A percentile compares a stretch with the other conserved stretches of the same genome.
These are phyloP conservation scores for Aplochiton taeniatus DNA, from an alignment of 2,797 vertebrate genomes.

Conservation along the genomic window DNA sequence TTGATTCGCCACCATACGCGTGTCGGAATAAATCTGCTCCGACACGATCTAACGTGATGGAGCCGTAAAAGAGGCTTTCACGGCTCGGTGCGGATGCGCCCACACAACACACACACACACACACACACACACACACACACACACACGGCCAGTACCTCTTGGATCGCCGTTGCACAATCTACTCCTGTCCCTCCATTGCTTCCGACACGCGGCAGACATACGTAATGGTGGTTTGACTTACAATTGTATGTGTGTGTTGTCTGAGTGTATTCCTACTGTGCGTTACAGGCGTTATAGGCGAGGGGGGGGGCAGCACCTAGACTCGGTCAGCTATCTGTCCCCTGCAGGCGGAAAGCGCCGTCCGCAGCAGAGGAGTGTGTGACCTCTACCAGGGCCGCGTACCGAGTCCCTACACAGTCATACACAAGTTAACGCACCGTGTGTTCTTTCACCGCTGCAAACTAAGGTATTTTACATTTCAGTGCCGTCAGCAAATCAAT, in stretches of 20 bases:
- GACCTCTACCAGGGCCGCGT: conserved; percentile 52
- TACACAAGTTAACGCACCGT: conserved; percentile 55
- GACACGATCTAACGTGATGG: conserved; percentile 35
- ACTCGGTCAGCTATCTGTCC: too few species aligned
- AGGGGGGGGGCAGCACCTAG: background rate
- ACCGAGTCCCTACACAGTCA: conserved; percentile 16
- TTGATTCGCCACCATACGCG: conserved; percentile 43
- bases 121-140: background rate
- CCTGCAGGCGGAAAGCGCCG: too few species aligned
- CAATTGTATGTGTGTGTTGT: conserved; percentile 9
- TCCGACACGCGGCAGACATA: too few species aligned
- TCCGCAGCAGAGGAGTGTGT: conserved; percentile 53
- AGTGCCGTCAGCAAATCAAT: conserved; percentile 81
- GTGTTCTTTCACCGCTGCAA: conserved; percentile 65
- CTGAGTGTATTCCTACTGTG: background rate
- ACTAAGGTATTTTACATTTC: conserved; percentile 82
- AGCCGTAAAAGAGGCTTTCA: conserved; percentile 27
- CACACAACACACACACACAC: conserved; percentile 1
- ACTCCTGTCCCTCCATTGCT: conserved; percentile 46
- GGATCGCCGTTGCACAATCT: too few species aligned
- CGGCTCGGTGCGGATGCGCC: conserved; percentile 25
- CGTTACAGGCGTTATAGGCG: too few species aligned
- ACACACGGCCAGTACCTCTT: too few species aligned
- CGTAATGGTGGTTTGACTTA: background rate
- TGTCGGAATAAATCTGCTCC: conserved; percentile 51